These are phyloP conservation scores for Protomyctophum bolini DNA, from an alignment of 2,113 vertebrate species.

Conservation along the genomic window DNA sequence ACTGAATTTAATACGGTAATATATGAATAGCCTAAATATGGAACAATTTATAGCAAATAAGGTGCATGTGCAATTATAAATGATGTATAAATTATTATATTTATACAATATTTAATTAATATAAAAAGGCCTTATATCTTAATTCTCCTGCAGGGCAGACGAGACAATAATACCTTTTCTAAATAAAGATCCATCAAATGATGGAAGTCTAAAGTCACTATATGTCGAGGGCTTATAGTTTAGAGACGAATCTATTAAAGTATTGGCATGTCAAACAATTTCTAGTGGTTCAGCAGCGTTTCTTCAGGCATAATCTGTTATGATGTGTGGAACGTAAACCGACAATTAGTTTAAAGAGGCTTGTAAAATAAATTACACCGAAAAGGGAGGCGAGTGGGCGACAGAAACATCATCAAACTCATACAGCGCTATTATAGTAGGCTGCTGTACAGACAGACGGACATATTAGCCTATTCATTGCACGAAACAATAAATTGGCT, in stretches of 20 bases:
- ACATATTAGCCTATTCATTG: neutral
- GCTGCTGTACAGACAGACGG: neutral
- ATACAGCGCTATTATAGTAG: neutral
- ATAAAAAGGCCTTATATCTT: neutral
- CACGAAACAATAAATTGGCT: too few species aligned
- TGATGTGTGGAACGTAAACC: conserved; percentile 64
- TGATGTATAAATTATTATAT: too few species aligned
- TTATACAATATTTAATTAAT: too few species aligned
- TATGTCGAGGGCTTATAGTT: neutral
- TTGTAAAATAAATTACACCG: conserved; percentile 55
- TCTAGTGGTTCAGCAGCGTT: conserved; percentile 40
- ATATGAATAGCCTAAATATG: too few species aligned
- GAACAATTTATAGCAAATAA: too few species aligned
- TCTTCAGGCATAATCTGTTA: conserved; percentile 43
- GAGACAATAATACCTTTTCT: neutral
- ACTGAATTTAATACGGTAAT: too few species aligned
- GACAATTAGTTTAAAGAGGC: conserved; percentile 67
- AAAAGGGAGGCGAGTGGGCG: conserved; percentile 39
- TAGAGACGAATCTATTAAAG: conserved; percentile 59
- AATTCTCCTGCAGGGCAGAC: neutral
- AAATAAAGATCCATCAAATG: conserved; percentile 41
- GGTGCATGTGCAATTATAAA: too few species aligned
- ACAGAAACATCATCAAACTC: conserved; percentile 34
- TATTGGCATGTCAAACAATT: conserved; percentile 65
- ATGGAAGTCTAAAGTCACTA: conserved; percentile 4